Base-by-base conservation (phyloP, 2,888 invertebrate species). In the Monopis laevigella region DNA sequence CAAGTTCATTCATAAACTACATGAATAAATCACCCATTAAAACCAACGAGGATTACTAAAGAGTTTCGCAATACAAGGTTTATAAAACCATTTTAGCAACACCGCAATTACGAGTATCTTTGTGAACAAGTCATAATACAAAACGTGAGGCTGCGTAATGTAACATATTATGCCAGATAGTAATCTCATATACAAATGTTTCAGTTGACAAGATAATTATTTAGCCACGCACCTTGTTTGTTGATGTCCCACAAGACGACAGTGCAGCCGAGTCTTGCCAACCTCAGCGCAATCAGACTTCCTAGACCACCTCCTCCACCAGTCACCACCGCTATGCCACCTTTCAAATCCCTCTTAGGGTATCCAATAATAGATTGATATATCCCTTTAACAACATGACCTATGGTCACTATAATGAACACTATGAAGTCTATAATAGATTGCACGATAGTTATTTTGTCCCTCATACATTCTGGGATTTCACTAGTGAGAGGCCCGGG, bases 161-260 rank as follows among this genome's bases (percentile, higher is more conserved):
- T n/a, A n/a, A n/a, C n/a, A n/a, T n/a, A n/a, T n/a, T n/a, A n/a
- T n/a, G n/a, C n/a, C n/a, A n/a, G n/a, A n/a, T n/a, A n/a, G n/a
- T n/a, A n/a, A n/a, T n/a, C n/a, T n/a, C n/a, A n/a, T n/a, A n/a
- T n/a, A n/a, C n/a, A n/a, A n/a, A n/a, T n/a, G n/a, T n/a, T n/a
- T n/a, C n/a, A n/a, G n/a, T n/a, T n/a, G n/a, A n/a, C n/a, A n/a
- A n/a, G n/a, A n/a, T n/a, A n/a, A n/a, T n/a, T n/a, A n/a, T n/a
- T 24, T 7, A 24, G 12, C 5, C n/a, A 74, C 84, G 83, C 53
- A 92, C 92, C 92, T 71, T 86, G 80, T 61, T 88, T 84, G 61
- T 93, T 92, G 51, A 96, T 89, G 68, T 97, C 96, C 96, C 96
- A 96, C 42, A 95, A 80, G 27, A 96, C 87, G 42, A 96, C 85